phyloP scores from a whole-genome alignment of 1,140 invertebrate species.

The Brachionus rotundiformis region DNA sequence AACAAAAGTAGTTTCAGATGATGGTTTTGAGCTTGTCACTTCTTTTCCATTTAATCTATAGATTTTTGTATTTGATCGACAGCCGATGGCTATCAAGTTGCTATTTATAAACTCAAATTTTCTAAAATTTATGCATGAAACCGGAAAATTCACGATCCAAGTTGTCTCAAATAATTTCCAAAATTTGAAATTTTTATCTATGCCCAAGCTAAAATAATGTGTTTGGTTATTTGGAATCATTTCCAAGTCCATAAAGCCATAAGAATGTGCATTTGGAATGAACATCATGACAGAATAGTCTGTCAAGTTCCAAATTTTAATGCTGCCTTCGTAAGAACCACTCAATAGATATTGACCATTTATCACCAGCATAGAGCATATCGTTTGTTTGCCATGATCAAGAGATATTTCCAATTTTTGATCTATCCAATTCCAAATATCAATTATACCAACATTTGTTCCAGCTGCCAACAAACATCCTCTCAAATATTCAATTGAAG shows the following conservation, averaged over 20 bases:
- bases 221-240: not conserved
- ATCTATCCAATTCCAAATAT: not conserved
- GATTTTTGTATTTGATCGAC: not conserved
- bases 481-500: not conserved
- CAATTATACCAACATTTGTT: not conserved
- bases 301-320: not conserved
- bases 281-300: not conserved
- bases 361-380: not conserved
- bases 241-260: not conserved
- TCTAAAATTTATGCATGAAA: too few species aligned
- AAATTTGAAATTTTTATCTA: not conserved
- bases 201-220: too few species aligned
- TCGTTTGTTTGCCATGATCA: not conserved
- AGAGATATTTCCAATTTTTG: not conserved
- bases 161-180: too few species aligned
- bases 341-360: not conserved
- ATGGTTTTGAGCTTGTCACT: too few species aligned
- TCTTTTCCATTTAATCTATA: not conserved
- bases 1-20: too few species aligned
- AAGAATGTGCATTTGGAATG: not conserved
- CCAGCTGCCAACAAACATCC: not conserved
- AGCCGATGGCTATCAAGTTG: not conserved
- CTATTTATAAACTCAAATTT: not conserved
- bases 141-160: too few species aligned
- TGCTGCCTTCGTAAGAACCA: not conserved